These are phyloP conservation scores for Euzophera pinguis DNA, from an alignment of 2,888 invertebrate species.

Conservation along the genomic window DNA sequence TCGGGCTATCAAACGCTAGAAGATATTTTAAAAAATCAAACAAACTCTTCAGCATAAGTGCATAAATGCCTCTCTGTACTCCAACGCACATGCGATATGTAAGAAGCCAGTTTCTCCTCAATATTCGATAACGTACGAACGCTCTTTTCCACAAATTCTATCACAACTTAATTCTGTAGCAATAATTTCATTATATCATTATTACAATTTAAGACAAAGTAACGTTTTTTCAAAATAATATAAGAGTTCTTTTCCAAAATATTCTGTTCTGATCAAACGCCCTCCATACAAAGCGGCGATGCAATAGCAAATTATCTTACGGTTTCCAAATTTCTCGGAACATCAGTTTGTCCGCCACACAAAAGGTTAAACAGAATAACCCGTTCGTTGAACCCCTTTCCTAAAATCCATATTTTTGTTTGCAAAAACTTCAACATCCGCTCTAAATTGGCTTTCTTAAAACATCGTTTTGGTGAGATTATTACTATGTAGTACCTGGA, in stretches of 20 bases:
- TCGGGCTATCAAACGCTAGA: no score
- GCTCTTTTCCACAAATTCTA: no score
- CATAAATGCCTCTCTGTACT: no score
- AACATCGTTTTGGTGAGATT: constrained; percentile 42
- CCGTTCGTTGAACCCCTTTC: constrained; percentile 43
- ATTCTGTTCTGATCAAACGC: background rate
- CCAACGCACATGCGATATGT: no score
- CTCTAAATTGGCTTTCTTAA: constrained; percentile 48
- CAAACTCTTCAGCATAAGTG: no score
- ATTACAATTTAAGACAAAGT: no score
- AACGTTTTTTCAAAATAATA: background rate
- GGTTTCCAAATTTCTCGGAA: constrained; percentile 11
- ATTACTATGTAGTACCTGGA: constrained; percentile 53
- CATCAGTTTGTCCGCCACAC: background rate
- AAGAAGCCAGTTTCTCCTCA: no score
- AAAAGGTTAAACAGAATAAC: constrained; percentile 24
- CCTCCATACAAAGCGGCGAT: background rate
- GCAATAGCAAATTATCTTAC: constrained; percentile 2
- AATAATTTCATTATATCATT: no score
- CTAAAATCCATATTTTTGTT: constrained; percentile 40
- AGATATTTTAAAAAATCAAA: no score
- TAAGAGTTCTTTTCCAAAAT: background rate
- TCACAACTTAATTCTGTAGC: no score
- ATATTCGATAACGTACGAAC: no score
- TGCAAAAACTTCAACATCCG: constrained; percentile 49